A percentile compares a stretch with the other conserved stretches of the same genome.
These are phyloP conservation scores for Columbina picui DNA, from an alignment of 2,113 vertebrate genomes.

Conservation along the genomic window DNA sequence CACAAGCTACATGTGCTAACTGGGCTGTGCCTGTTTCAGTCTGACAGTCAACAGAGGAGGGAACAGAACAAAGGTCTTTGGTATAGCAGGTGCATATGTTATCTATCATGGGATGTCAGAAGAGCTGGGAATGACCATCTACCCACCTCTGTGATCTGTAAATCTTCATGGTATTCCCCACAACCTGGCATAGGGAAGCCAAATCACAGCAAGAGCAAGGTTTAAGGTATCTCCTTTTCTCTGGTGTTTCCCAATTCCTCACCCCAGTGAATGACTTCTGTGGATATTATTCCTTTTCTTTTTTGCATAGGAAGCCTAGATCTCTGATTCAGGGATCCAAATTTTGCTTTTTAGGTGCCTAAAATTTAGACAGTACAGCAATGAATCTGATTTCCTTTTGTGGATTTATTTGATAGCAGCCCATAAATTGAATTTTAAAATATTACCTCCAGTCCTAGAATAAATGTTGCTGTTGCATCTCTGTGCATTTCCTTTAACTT, in stretches of 20 bases:
- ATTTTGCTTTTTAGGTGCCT: background rate
- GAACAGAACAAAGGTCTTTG: background rate
- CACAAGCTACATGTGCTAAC: background rate
- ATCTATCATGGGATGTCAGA: background rate
- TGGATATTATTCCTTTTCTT: background rate
- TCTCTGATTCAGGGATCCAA: background rate
- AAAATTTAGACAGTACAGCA: background rate
- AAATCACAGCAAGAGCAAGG: background rate
- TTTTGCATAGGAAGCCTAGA: background rate
- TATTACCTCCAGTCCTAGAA: background rate
- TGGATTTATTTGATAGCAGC: background rate
- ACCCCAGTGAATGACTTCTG: background rate
- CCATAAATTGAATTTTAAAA: background rate
- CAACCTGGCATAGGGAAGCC: background rate
- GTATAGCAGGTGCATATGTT: background rate
- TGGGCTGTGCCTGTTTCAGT: background rate
- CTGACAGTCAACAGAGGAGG: background rate
- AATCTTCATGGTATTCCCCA: background rate
- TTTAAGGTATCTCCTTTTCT: background rate
- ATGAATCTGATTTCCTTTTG: background rate
- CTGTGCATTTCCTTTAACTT: conserved; percentile 36
- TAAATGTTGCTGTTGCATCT: background rate
- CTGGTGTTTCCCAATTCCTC: background rate
- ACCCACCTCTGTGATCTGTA: background rate
- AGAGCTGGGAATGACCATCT: background rate